These are phyloP conservation scores for Steromphala cineraria DNA, from an alignment of 2,888 invertebrate genomes.

Conservation along the genomic window DNA sequence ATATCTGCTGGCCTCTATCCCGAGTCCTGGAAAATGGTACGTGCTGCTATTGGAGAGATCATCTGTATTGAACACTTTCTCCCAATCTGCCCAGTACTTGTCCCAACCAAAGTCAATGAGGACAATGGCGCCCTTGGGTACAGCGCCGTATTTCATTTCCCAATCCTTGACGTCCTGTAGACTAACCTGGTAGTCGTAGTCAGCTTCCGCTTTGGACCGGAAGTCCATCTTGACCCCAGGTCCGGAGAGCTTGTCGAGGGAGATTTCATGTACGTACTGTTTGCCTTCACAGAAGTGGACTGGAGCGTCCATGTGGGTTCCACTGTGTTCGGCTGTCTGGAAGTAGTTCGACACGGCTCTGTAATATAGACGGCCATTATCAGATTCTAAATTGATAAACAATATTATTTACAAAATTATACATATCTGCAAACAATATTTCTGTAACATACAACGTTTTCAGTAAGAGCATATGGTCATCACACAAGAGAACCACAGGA, in stretches of 20 bases:
- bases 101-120: constrained; percentile 74
- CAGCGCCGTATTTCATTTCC: constrained; percentile 71
- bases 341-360: constrained; percentile 74
- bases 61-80: constrained; percentile 25
- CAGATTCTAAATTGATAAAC: not conserved
- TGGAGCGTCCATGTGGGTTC: constrained; percentile 82
- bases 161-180: constrained; percentile 72
- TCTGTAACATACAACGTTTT: too few species aligned
- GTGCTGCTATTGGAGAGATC: not conserved
- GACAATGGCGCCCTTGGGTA: constrained; percentile 74
- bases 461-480: too few species aligned
- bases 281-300: constrained; percentile 77
- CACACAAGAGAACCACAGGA: too few species aligned
- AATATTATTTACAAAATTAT: too few species aligned
- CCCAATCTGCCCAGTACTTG: constrained; percentile 58
- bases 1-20: constrained; percentile 80
- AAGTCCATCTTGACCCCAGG: constrained; percentile 60
- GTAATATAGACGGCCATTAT: not conserved
- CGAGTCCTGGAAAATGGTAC: constrained; percentile 68
- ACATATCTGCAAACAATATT: too few species aligned
- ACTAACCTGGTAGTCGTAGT: constrained; percentile 52
- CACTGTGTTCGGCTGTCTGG: constrained; percentile 78
- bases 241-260: constrained; percentile 74
- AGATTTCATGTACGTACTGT: constrained; percentile 75
- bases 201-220: constrained; percentile 30